These are phyloP conservation scores for Philotrypesis tridentata DNA, from an alignment of 1,140 invertebrate genomes.

Conservation along the genomic window DNA sequence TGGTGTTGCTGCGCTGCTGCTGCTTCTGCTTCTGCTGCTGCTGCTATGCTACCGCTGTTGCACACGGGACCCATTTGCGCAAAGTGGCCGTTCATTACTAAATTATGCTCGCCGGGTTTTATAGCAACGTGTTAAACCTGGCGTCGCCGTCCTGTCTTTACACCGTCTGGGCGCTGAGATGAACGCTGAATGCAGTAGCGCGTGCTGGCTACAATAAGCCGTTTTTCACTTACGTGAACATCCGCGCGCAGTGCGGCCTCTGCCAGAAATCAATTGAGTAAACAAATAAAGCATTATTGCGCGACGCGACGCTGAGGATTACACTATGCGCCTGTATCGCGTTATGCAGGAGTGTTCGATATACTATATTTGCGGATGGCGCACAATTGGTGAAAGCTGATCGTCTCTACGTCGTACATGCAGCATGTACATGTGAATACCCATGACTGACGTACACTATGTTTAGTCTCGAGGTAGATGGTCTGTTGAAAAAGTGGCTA, in stretches of 20 bases:
- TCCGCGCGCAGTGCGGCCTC: constrained; percentile 32
- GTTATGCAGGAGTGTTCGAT: neutral
- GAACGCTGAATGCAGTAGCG: constrained; percentile 46
- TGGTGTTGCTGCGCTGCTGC: neutral
- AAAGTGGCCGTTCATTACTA: constrained; percentile 74
- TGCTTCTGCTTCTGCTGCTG: too few species aligned
- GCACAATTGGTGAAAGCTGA: constrained; percentile 27
- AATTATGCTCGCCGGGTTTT: constrained; percentile 69
- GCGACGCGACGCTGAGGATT: neutral
- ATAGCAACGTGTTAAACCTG: constrained; percentile 68
- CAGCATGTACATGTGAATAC: too few species aligned
- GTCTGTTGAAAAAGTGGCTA: neutral
- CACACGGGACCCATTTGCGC: constrained; percentile 69
- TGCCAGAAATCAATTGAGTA: constrained; percentile 33
- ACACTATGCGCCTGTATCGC: neutral
- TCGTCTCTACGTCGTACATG: neutral
- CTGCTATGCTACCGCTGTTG: constrained; percentile 54
- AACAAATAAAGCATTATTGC: constrained; percentile 35
- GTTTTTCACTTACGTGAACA: neutral
- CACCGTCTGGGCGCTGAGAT: constrained; percentile 26
- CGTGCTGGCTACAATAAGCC: neutral
- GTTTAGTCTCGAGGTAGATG: neutral
- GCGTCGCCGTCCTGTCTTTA: constrained; percentile 37
- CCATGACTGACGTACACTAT: neutral
- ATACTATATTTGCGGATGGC: constrained; percentile 21